Evolutionary conservation across 1,140 invertebrate species (phyloP).

Genomic region (Cotesia chilonis): DNA sequence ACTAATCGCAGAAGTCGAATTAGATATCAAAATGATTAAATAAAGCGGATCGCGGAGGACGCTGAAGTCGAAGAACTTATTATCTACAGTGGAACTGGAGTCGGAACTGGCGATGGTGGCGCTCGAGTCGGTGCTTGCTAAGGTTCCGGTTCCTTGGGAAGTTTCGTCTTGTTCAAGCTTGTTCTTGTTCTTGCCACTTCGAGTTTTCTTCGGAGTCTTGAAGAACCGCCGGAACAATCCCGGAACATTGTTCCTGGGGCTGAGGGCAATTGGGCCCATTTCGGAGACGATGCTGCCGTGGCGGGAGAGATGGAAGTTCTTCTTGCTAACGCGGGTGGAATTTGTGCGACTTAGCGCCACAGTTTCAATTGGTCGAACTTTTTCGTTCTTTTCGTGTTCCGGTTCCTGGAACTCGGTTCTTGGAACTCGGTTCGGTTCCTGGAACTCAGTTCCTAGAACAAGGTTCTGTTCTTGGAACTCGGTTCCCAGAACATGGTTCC

Average conservation of each 20-base stretch:
- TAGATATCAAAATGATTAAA: constrained; percentile 80
- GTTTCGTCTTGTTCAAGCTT: constrained; percentile 16
- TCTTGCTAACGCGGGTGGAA: constrained; percentile 31
- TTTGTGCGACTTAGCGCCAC: constrained; percentile 35
- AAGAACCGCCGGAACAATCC: constrained; percentile 40
- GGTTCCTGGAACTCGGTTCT: too few relatives aligned
- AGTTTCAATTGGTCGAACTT: constrained; percentile 60
- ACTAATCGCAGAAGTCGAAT: constrained; percentile 82
- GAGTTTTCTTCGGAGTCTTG: constrained; percentile 34
- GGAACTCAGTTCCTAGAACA: neutral
- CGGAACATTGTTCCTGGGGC: constrained; percentile 38
- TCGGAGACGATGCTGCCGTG: constrained; percentile 45
- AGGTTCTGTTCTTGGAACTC: too few relatives aligned
- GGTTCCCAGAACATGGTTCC: neutral
- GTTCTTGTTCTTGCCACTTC: constrained; percentile 6
- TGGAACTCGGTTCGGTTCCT: neutral
- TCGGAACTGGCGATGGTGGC: neutral
- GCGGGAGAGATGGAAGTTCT: constrained; percentile 39
- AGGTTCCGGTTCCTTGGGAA: constrained; percentile 47
- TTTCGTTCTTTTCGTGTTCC: neutral
- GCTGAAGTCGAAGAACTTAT: constrained; percentile 76
- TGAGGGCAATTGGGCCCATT: constrained; percentile 43
- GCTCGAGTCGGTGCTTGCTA: constrained; percentile 24
- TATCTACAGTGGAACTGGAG: neutral
- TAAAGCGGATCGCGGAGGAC: constrained; percentile 80